Base-by-base conservation (phyloP, 2,888 invertebrate genomes). In the Bruchidius siliquastri region DNA sequence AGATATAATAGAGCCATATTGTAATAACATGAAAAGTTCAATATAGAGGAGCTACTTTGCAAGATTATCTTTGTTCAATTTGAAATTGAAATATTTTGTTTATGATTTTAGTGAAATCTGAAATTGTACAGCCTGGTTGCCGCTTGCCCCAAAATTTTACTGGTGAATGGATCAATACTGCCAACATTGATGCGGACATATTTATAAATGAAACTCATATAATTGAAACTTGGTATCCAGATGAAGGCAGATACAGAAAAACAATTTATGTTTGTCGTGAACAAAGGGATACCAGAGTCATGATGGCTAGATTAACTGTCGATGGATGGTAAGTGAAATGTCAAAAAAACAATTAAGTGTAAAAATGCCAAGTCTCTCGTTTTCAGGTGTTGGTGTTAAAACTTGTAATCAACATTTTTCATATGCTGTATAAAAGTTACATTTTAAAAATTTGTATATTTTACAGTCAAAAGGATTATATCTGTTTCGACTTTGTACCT, bases 91-190 rank as follows among this genome's bases (percentile, higher is more conserved):
- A n/a, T n/a, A n/a, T n/a, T n/a, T n/a, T n/a, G n/a, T n/a, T 18
- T 13, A 2, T 68, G 2, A 76, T 81, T 82, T 70, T 76, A 86
- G 87, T 90, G 1, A 94, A 97, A 89, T 90, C 96, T 0, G 96
- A 97, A 87, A 91, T 94, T 8, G 96, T 97, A 0, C 93, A 94
- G 78, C 94, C 98, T 2, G 95, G 96, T 0, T 99, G 98, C 83
- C 91, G 96, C 69, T 87, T 99, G 75, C 97, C 98, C 0, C 94
- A 96, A 85, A 98, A 98, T 85, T 97, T 97, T 86, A 92, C 94
- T 0, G 98, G 99, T 0, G 92, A 94, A 22, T 99, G 98, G 98
- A 96, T 98, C 72, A 98, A 98, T 83, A 98, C 98, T 0, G 98
- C 98, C 0, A 98, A 98, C 84, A 95, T 97, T 78, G 97, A 98